A percentile compares a stretch with the other conserved stretches of the same genome.
Conservation (phyloP, 2,797 vertebrate genomes). For the Miopithecus talapoin region DNA sequence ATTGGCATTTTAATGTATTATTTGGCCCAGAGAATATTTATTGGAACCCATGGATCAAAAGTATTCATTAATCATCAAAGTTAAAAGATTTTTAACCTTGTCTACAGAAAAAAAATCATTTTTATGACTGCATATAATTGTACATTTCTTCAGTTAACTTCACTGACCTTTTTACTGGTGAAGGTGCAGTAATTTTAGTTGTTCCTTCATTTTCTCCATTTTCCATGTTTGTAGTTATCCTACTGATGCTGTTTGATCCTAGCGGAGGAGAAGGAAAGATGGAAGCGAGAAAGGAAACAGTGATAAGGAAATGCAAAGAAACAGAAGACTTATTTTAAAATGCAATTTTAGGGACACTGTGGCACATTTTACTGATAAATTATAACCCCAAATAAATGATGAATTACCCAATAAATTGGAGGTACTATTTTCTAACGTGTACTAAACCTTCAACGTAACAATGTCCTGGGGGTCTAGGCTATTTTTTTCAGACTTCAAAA, state of each 20-base stretch:
- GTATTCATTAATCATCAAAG: background rate
- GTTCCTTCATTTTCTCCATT: conserved; percentile 85
- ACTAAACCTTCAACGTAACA: background rate
- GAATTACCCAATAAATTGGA: background rate
- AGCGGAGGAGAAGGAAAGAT: background rate
- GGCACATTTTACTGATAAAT: background rate
- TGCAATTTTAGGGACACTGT: background rate
- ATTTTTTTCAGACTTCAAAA: background rate
- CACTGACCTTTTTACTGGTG: conserved; percentile 89
- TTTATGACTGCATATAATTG: background rate
- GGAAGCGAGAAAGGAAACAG: background rate
- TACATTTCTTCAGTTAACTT: background rate
- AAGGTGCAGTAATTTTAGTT: conserved; percentile 86
- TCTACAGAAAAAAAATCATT: background rate
- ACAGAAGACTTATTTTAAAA: background rate
- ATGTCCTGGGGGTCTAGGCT: background rate
- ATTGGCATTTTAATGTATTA: background rate
- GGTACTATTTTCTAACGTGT: background rate
- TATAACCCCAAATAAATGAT: conserved; percentile 11
- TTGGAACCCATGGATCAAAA: background rate
- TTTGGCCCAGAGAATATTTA: background rate
- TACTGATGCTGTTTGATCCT: conserved; percentile 83
- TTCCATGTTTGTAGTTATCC: conserved; percentile 79
- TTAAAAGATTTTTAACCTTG: background rate
- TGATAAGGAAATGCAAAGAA: background rate